Conservation (phyloP, 2,797 vertebrate species). For the Sebastes vulpes region DNA sequence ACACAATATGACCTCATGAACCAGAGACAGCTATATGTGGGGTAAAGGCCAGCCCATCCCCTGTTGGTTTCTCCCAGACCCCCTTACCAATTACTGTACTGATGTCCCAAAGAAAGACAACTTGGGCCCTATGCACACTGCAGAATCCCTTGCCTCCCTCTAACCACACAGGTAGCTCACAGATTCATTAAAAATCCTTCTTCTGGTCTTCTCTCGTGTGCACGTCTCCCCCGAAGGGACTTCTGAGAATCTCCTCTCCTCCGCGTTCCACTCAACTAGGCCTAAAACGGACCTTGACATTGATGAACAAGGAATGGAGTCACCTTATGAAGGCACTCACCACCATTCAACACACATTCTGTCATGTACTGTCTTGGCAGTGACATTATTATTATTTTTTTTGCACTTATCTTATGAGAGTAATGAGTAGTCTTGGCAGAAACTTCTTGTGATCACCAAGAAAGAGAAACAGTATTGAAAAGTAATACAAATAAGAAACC, state of each 20-base stretch:
- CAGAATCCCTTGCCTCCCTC: conserved; percentile 2
- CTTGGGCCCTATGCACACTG: conserved; percentile 17
- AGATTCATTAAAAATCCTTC: conserved; percentile 58
- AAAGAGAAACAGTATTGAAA: neutral
- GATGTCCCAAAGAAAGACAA: conserved; percentile 39
- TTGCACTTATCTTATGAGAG: neutral
- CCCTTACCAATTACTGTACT: conserved; percentile 48
- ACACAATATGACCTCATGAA: conserved; percentile 11
- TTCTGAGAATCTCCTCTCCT: conserved; percentile 8
- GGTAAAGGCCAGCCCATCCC: conserved; percentile 21
- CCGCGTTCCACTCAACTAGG: conserved; percentile 17
- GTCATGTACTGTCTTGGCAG: neutral
- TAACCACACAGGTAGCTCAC: conserved; percentile 27
- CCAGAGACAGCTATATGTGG: neutral
- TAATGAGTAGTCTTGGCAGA: neutral
- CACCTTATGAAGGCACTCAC: neutral
- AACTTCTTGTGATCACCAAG: neutral
- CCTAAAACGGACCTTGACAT: conserved; percentile 33
- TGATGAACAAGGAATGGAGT: conserved; percentile 13
- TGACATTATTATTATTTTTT: neutral
- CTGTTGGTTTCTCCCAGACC: neutral
- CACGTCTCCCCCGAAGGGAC: conserved; percentile 23
- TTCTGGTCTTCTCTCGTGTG: conserved; percentile 2
- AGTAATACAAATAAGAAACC: neutral
- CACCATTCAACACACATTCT: neutral